Evolutionary conservation across 2,797 vertebrate species (phyloP), one percentile per base, ranked within the genome.

Genomic region (Cryptoprocta ferox): DNA sequence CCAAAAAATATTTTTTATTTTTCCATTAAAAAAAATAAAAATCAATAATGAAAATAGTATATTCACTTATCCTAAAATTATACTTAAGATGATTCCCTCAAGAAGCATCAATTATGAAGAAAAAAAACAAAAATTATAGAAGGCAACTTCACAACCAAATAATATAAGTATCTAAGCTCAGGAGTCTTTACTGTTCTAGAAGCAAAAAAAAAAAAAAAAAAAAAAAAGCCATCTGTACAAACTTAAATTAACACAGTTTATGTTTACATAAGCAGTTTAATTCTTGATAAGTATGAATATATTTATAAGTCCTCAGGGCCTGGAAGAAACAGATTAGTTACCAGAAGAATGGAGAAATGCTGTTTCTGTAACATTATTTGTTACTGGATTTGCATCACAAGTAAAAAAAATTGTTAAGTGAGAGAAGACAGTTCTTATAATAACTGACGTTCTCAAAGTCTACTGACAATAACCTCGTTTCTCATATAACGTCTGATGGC

Each of bases 371-470:
- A 90, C 63, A 87, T 59, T 32, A 89, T 70, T 78, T 75, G 28
- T 30, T 84, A 68, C 24, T 37, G 8, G 65, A 92, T 48, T 78
- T 95, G 35, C 35, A 86, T 42, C 71, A 94, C 15, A 93, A 61
- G 42, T 78, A 45, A 84, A 94, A 94, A 95, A 87, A 94, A 37
- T 39, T 70, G 39, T 82, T 90, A 83, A 75, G 66, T 56, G 80
- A 28, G 35, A 37, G 42, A 79, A 35, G 70, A 86, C 3, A 71
- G 70, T 90, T 91, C 26, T 87, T 84, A 89, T 16, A 93, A 75
- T 59, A 94, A 59, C 42, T 82, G 88, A 63, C 56, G 80, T 91
- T 89, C 37, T 96, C 79, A 42, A 84, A 95, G 37, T 86, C 61
- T 87, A 88, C 1, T 78, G 48, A 79, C n/a, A 92, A 89, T 19